Evolutionary conservation across 2,888 invertebrate species (phyloP).

Genomic region (Lamellibrachia columna): DNA sequence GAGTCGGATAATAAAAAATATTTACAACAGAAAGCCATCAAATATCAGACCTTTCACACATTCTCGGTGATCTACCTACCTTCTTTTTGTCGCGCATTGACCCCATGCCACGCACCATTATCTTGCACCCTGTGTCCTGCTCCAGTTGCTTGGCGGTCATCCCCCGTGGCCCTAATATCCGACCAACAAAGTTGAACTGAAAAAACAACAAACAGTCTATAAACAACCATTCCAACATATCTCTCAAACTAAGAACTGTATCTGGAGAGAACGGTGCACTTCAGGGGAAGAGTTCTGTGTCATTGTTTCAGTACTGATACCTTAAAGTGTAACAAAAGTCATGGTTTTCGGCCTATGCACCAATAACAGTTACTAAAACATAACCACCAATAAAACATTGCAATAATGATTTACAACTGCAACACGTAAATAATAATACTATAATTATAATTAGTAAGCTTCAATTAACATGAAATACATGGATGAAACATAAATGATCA

Average conservation of each 20-base stretch:
- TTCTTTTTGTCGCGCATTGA: constrained; percentile 99
- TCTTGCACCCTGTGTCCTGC: constrained; percentile 99
- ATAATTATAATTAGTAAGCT: too few species aligned
- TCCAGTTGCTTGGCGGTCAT: constrained; percentile 99
- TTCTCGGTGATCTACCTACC: constrained; percentile 72
- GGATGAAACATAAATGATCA: not conserved
- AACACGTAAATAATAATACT: too few species aligned
- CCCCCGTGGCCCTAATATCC: constrained; percentile 98
- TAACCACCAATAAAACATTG: too few species aligned
- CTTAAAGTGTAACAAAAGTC: too few species aligned
- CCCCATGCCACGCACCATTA: constrained; percentile 99
- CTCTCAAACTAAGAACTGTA: not conserved
- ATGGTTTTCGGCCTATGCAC: too few species aligned
- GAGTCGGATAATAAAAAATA: not conserved
- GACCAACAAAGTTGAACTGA: constrained; percentile 99
- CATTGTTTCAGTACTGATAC: not conserved
- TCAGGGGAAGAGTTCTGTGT: not conserved
- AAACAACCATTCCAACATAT: not conserved
- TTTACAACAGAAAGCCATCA: not conserved
- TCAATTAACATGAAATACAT: not conserved
- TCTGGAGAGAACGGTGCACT: not conserved
- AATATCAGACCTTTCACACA: not conserved
- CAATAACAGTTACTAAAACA: too few species aligned
- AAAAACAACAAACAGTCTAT: constrained; percentile 56
- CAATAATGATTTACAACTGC: too few species aligned